Base-by-base conservation (phyloP, 2,113 vertebrate genomes). In the Salvelinus sp. region DNA sequence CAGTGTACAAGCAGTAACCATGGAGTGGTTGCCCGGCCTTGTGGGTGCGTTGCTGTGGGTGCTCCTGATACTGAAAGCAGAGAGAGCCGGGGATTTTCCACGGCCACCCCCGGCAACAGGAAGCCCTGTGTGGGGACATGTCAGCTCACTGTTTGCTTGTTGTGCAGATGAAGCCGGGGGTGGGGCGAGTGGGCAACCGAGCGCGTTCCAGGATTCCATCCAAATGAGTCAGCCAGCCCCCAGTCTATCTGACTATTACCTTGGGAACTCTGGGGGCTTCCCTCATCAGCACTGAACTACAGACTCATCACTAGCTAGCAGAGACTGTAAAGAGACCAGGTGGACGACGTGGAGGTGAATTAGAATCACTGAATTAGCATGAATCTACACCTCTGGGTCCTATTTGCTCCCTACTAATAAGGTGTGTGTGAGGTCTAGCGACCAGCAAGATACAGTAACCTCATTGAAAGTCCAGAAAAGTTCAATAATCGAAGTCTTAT, bases 121-220 rank as follows among this genome's bases (percentile, higher is more conserved):
- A 91, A 93, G 92, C 87, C 91, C 88, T 89, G 77, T 80, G 85
- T 84, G 87, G 90, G 90, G 87, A 91, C 91, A 91, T 91, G 90
- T 92, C 91, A 91, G 84, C 67, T 83, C 83, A 88, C 90, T 91
- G 89, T 92, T 92, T 92, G 88, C 89, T 83, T 89, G 88, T 91
- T 92, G 86, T 93, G 91, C 89, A 88, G 90, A 89, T 92, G 87
- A 89, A 90, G 85, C 90, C 89, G 89, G 89, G 90, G 92, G 92
- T 90, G 90, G 86, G 88, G 88, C 82, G 90, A 93, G 93, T 93
- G 92, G 93, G 93, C 91, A 90, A 91, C 87, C 85, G 83, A 90
- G 89, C 87, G 86, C 90, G 89, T 90, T 94, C 91, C 91, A 94
- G 93, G 93, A 94, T 94, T 94, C 92, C 93, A 93, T 94, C 90